Evolutionary conservation across 1,140 invertebrate genomes (phyloP).

Genomic region (Ylistrum balloti): DNA sequence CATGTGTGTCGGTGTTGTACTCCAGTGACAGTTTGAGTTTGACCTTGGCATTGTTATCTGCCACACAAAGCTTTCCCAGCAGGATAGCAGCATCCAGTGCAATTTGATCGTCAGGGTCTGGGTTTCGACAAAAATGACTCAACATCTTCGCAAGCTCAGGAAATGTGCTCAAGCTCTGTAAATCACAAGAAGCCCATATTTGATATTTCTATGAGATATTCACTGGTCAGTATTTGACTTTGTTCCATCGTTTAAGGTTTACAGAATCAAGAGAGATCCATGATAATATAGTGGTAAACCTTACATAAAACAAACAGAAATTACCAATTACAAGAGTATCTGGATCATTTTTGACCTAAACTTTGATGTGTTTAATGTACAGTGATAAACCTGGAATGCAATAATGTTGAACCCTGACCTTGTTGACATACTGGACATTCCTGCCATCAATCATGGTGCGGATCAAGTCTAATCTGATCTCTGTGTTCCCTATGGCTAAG

Average conservation of each 20-base stretch:
- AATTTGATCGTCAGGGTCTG: conserved; percentile 76
- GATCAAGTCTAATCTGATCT: conserved; percentile 78
- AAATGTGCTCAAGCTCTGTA: conserved; percentile 73
- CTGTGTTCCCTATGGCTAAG: conserved; percentile 76
- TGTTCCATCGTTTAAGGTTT: too few species aligned
- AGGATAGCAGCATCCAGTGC: conserved; percentile 78
- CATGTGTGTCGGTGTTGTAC: conserved; percentile 72
- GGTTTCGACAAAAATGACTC: conserved; percentile 78
- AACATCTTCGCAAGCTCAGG: conserved; percentile 77
- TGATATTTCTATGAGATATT: neutral
- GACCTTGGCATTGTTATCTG: conserved; percentile 74
- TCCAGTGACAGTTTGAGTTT: conserved; percentile 72
- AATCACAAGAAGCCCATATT: neutral
- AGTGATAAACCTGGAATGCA: neutral
- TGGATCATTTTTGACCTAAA: too few species aligned
- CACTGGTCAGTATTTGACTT: too few species aligned
- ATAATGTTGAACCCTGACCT: conserved; percentile 68
- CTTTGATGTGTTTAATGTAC: too few species aligned
- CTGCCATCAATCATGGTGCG: conserved; percentile 75
- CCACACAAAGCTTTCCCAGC: conserved; percentile 78
- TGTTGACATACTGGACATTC: conserved; percentile 80
- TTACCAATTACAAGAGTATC: too few species aligned
- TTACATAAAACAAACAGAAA: too few species aligned
- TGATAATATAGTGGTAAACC: too few species aligned
- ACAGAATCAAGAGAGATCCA: too few species aligned